A percentile compares a stretch with the other conserved stretches of the same genome.
These are phyloP conservation scores for Xestia ashworthii DNA, from an alignment of 2,888 invertebrate species.

Conservation along the genomic window DNA sequence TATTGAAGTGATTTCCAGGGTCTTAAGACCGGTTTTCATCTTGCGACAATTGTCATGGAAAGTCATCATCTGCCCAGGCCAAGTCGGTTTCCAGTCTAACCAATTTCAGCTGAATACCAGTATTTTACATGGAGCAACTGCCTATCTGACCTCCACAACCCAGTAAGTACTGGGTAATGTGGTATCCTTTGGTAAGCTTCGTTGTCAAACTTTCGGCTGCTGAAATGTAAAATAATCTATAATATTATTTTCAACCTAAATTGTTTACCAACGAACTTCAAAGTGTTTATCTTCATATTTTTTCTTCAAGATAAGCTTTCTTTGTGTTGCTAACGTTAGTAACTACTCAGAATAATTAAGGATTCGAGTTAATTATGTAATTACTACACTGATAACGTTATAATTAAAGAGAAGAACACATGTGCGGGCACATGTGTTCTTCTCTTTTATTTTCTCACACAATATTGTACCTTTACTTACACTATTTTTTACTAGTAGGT, in stretches of 20 bases:
- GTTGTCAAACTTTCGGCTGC: too few species aligned
- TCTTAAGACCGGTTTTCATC: neutral
- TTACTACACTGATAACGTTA: conserved; percentile 43
- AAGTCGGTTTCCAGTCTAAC: too few species aligned
- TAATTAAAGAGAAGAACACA: too few species aligned
- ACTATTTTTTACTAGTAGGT: conserved; percentile 36
- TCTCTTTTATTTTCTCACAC: conserved; percentile 29
- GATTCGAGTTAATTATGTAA: conserved; percentile 44
- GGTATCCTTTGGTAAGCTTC: too few species aligned
- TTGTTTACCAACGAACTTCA: conserved; percentile 24
- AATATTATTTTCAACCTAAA: neutral
- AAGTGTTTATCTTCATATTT: conserved; percentile 30
- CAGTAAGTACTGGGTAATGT: too few species aligned
- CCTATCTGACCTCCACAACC: too few species aligned
- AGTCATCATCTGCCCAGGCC: neutral
- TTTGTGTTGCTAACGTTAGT: conserved; percentile 49
- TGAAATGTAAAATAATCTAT: neutral
- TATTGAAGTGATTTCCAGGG: neutral
- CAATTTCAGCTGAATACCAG: too few species aligned
- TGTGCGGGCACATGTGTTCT: too few species aligned
- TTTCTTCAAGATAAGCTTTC: conserved; percentile 32
- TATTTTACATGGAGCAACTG: too few species aligned
- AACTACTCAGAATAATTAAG: conserved; percentile 52
- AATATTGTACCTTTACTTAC: neutral
- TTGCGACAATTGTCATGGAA: neutral